phyloP scores from a whole-genome alignment of 2,888 invertebrate genomes.

The Blera fallax region DNA sequence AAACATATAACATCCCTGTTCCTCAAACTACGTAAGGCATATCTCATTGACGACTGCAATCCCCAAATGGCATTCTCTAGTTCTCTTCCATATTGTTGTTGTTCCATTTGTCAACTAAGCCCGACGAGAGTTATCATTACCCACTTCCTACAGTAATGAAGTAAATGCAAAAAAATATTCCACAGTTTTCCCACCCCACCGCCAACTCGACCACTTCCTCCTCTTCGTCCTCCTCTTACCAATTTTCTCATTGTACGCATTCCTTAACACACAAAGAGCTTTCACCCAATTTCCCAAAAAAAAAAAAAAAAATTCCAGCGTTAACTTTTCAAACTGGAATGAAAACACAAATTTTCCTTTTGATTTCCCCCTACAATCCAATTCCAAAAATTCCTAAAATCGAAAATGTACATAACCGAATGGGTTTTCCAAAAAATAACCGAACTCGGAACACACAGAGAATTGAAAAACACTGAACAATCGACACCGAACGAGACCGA shows the following conservation, averaged over 20 bases:
- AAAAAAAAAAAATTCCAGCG: constrained; percentile 7
- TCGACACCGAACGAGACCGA: constrained; percentile 55
- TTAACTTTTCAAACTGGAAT: constrained; percentile 41
- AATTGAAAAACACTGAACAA: constrained; percentile 28
- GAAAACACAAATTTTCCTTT: constrained; percentile 50
- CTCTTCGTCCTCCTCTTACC: too few relatives aligned
- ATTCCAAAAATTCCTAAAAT: constrained; percentile 42
- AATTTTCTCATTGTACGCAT: constrained; percentile 14
- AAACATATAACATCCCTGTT: constrained; percentile 41
- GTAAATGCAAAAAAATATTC: constrained; percentile 27
- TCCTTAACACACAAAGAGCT: constrained; percentile 46
- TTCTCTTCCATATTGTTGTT: constrained; percentile 9
- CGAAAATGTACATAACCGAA: constrained; percentile 32
- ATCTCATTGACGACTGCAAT: constrained; percentile 12
- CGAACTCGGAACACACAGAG: constrained; percentile 3
- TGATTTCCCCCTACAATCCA: constrained; percentile 20
- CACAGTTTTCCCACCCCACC: neutral
- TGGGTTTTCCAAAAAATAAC: constrained; percentile 39
- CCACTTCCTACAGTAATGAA: constrained; percentile 45
- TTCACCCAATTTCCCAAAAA: constrained; percentile 68
- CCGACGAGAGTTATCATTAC: constrained; percentile 10
- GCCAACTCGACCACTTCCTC: too few relatives aligned
- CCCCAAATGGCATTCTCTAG: constrained; percentile 7
- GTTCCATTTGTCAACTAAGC: constrained; percentile 34
- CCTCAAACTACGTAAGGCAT: neutral